These are phyloP conservation scores for Nannoperca obscura DNA, from an alignment of 2,797 vertebrate genomes.

Conservation along the genomic window DNA sequence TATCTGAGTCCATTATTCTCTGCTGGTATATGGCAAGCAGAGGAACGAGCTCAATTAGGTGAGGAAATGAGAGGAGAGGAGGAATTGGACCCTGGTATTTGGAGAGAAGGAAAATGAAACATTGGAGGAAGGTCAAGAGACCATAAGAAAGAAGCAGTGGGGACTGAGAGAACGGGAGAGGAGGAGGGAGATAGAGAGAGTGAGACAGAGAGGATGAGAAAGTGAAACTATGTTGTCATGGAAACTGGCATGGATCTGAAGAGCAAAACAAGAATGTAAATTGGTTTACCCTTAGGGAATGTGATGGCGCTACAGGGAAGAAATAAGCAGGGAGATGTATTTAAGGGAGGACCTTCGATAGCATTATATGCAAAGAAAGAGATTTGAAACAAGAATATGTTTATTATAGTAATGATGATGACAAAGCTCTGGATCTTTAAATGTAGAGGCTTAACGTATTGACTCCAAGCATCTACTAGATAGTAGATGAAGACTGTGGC, in stretches of 20 bases:
- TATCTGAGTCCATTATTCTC: conserved; percentile 57
- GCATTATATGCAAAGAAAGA: conserved; percentile 52
- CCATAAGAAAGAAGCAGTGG: conserved; percentile 73
- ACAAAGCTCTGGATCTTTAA: neutral
- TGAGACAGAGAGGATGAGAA: conserved; percentile 79
- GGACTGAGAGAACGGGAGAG: conserved; percentile 68
- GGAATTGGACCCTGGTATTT: conserved; percentile 67
- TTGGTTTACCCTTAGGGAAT: conserved; percentile 86
- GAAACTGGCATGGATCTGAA: conserved; percentile 91
- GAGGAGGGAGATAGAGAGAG: conserved; percentile 52
- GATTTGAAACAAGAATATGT: conserved; percentile 33
- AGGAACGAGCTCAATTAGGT: conserved; percentile 76
- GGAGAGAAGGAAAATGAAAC: conserved; percentile 73
- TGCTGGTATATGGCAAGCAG: conserved; percentile 51
- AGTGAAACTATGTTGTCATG: conserved; percentile 95
- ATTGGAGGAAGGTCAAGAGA: conserved; percentile 75
- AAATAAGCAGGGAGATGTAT: conserved; percentile 65
- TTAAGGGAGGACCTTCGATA: conserved; percentile 52
- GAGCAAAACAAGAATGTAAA: conserved; percentile 91
- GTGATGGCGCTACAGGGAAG: conserved; percentile 78
- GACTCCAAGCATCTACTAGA: neutral
- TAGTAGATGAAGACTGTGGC: neutral
- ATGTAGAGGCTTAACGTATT: neutral
- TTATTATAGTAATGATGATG: conserved; percentile 12
- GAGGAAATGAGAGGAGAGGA: conserved; percentile 72